A percentile compares a stretch with the other conserved stretches of the same genome.
Evolutionary conservation across 2,888 invertebrate genomes (phyloP).

Genomic region (Pyrrhia umbra): DNA sequence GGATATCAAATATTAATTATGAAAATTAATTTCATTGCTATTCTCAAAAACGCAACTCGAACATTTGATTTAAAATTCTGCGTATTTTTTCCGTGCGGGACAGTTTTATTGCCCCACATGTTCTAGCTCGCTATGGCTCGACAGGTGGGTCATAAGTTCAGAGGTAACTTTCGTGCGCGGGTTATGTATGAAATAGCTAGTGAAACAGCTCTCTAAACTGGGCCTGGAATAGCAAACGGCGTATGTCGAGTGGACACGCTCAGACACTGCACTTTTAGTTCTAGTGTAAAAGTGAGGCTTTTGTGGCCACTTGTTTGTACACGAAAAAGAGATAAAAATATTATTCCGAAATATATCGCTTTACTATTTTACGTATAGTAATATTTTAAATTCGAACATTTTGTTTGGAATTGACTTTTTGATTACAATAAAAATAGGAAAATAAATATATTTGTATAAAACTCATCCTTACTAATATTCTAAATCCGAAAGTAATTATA

Average conservation of each 20-base stretch:
- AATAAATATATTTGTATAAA: too few species aligned
- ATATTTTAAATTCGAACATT: too few species aligned
- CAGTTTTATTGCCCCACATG: neutral
- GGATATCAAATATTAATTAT: neutral
- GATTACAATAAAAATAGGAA: too few species aligned
- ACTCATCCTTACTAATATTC: too few species aligned
- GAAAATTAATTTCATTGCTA: neutral
- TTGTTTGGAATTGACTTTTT: too few species aligned
- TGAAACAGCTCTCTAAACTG: conserved; percentile 7
- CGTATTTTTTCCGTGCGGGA: neutral
- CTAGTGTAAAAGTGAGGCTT: neutral
- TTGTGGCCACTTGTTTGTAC: neutral
- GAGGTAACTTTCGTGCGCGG: conserved; percentile 20
- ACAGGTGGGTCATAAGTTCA: conserved; percentile 55
- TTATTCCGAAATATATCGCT: too few species aligned
- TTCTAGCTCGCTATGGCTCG: conserved; percentile 17
- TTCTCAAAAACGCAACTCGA: neutral
- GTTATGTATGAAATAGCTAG: conserved; percentile 41
- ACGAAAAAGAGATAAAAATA: too few species aligned
- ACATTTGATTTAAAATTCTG: neutral
- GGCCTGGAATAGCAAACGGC: conserved; percentile 5
- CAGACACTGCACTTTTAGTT: conserved; percentile 16
- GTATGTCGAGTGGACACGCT: conserved; percentile 32
- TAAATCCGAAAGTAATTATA: too few species aligned
- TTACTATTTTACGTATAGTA: too few species aligned